Percentiles rank a stretch among this genome's conserved stretches.
These are phyloP conservation scores for Sebastes oblongus DNA, from an alignment of 2,797 vertebrate species.

Conservation along the genomic window DNA sequence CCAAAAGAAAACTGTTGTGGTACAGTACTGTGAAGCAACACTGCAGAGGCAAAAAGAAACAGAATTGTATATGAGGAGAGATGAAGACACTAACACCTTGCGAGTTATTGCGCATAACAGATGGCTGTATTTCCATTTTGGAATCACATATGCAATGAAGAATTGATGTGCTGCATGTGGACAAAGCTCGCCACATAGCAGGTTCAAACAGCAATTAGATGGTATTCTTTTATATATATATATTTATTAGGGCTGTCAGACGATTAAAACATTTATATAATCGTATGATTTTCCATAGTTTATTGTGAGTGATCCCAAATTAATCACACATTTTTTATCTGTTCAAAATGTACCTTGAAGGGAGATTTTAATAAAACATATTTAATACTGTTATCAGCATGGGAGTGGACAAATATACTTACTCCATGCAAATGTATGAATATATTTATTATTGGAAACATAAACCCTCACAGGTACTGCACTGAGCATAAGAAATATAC, in stretches of 20 bases:
- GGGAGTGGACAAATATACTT: no score
- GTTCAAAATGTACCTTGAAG: not conserved
- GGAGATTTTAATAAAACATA: not conserved
- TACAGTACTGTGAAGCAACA: not conserved
- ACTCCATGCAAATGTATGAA: not conserved
- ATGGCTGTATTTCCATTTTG: constrained; percentile 61
- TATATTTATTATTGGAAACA: not conserved
- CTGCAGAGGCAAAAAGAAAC: constrained; percentile 59
- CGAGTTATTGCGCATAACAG: constrained; percentile 54
- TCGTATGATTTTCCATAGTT: no score
- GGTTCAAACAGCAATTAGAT: constrained; percentile 11
- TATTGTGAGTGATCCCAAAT: not conserved
- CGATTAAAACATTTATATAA: not conserved
- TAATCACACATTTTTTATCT: not conserved
- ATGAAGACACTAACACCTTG: constrained; percentile 63
- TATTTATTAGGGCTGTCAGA: not conserved
- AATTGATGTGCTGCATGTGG: constrained; percentile 36
- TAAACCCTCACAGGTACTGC: not conserved
- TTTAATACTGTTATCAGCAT: not conserved
- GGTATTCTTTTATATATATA: not conserved
- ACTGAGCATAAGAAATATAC: not conserved
- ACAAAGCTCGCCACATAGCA: constrained; percentile 38
- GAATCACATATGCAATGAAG: constrained; percentile 41
- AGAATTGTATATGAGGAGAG: constrained; percentile 65
- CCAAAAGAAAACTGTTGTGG: constrained; percentile 36